These are phyloP conservation scores for Torymus tubicola DNA, from an alignment of 2,888 invertebrate genomes.

Conservation along the genomic window DNA sequence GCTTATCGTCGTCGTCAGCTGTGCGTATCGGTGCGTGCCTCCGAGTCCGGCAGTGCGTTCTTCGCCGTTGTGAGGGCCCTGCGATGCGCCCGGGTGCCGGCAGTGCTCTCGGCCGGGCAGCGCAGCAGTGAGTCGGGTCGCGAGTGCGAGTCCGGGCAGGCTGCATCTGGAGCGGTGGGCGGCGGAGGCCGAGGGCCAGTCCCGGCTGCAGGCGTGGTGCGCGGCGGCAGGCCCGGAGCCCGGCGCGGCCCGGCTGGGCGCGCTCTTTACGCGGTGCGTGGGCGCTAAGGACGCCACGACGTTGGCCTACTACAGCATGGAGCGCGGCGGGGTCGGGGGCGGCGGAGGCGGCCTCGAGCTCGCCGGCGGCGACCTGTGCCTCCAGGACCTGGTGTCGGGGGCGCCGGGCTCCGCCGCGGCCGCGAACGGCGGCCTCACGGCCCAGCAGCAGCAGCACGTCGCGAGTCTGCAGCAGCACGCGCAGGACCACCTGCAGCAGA, in stretches of 20 bases:
- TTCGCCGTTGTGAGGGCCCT: too few species aligned
- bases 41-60: too few species aligned
- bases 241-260: constrained; percentile 56
- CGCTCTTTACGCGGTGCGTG: constrained; percentile 58
- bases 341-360: constrained; percentile 75
- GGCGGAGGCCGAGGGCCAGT: too few species aligned
- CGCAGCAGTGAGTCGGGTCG: too few species aligned
- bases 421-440: constrained; percentile 74
- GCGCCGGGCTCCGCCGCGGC: constrained; percentile 75
- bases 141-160: too few species aligned
- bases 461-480: constrained; percentile 67
- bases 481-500: constrained; percentile 76
- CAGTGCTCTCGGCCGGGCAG: too few species aligned
- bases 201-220: too few species aligned
- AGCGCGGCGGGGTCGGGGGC: constrained; percentile 73
- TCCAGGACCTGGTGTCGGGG: constrained; percentile 85
- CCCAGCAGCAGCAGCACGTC: constrained; percentile 70
- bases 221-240: not conserved
- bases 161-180: too few species aligned
- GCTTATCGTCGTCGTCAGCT: too few species aligned
- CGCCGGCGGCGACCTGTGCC: constrained; percentile 79
- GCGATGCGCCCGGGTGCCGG: too few species aligned
- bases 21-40: too few species aligned
- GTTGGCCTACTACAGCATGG: constrained; percentile 77
- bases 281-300: constrained; percentile 76